Evolutionary conservation across 2,888 invertebrate species (phyloP).

Genomic region (Drosophila mimica): DNA sequence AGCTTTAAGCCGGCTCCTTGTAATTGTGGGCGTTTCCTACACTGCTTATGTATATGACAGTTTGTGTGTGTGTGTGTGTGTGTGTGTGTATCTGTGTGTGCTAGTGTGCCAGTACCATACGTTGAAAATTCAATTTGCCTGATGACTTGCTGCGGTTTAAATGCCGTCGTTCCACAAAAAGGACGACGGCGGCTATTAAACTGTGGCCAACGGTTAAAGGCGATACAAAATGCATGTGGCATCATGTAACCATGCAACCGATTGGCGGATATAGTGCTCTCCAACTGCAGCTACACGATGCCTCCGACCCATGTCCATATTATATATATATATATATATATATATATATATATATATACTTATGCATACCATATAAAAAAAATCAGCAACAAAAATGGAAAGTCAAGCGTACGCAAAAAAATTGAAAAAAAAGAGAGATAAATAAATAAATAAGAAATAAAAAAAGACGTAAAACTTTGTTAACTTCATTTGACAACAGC

Average conservation of each 20-base stretch:
- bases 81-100: conserved; percentile 32
- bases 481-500: conserved; percentile 75
- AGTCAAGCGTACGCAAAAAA: conserved; percentile 24
- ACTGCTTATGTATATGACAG: conserved; percentile 4
- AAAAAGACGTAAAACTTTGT: conserved; percentile 73
- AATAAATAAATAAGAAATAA: conserved; percentile 29
- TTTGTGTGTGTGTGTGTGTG: neutral
- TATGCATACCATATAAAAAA: conserved; percentile 65
- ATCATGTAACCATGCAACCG: conserved; percentile 26
- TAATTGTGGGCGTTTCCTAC: conserved; percentile 54
- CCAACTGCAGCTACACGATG: conserved; percentile 13
- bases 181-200: conserved; percentile 74
- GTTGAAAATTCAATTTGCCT: conserved; percentile 84
- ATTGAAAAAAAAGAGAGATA: conserved; percentile 35
- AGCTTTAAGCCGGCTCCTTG: conserved; percentile 54
- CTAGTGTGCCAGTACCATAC: conserved; percentile 68
- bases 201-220: conserved; percentile 68
- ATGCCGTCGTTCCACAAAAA: conserved; percentile 66
- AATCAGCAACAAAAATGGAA: conserved; percentile 23
- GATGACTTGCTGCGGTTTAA: conserved; percentile 82
- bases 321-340: conserved; percentile 2
- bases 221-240: conserved; percentile 48
- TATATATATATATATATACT: conserved; percentile 20
- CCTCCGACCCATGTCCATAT: conserved; percentile 60
- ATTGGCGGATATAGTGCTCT: conserved; percentile 10